phyloP scores from a whole-genome alignment of 2,113 vertebrate genomes.

The Puffinus mauretanicus region DNA sequence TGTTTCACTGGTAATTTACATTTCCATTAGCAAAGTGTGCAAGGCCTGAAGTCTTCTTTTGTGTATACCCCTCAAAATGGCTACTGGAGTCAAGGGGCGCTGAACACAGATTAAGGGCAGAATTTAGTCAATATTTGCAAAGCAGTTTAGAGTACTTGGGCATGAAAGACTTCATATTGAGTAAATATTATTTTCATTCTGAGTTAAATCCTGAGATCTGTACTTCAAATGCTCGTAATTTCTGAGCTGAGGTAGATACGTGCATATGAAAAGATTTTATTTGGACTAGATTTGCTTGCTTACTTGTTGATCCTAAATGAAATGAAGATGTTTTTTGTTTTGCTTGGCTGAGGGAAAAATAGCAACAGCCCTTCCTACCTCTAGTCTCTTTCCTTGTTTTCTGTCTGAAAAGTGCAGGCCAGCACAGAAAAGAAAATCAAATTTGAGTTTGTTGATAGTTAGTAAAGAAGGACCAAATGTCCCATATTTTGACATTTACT shows the following conservation, averaged over 20 bases:
- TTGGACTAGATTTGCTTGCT: background rate
- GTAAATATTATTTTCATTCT: conserved; percentile 32
- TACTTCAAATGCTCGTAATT: background rate
- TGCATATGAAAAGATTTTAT: background rate
- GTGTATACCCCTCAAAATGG: background rate
- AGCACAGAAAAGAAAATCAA: background rate
- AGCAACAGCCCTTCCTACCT: background rate
- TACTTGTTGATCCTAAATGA: conserved; percentile 3
- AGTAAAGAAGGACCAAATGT: background rate
- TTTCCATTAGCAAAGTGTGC: background rate
- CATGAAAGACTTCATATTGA: conserved; percentile 1
- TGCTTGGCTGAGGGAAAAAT: background rate
- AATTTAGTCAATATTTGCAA: conserved; percentile 46
- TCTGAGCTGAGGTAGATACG: background rate
- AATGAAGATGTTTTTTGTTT: background rate
- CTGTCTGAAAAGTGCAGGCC: background rate
- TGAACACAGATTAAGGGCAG: background rate
- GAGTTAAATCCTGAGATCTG: conserved; percentile 6
- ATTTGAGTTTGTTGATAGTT: background rate
- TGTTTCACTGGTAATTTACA: background rate
- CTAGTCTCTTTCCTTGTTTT: background rate
- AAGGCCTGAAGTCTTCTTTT: background rate
- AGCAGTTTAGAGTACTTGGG: conserved; percentile 6
- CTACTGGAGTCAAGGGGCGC: background rate
- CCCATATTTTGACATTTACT: background rate